These are phyloP conservation scores for Amphiprion percula DNA, from an alignment of 2,113 vertebrate genomes.

Conservation along the genomic window DNA sequence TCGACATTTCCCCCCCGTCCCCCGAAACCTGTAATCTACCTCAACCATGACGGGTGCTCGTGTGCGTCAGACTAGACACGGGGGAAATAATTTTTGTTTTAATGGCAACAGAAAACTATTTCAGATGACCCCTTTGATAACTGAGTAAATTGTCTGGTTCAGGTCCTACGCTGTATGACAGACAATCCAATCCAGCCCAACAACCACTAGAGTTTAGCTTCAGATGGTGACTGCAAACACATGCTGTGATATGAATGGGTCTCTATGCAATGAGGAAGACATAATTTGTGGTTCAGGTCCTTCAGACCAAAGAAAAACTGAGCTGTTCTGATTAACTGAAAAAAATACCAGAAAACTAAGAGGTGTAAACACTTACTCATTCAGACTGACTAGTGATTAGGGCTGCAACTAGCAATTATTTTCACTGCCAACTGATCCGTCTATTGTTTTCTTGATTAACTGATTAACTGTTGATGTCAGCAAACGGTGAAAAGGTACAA, in stretches of 20 bases:
- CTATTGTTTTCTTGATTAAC: too few relatives aligned
- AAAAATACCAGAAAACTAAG: too few relatives aligned
- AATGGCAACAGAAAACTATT: constrained; percentile 30
- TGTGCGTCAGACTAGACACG: constrained; percentile 2
- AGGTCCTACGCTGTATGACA: constrained; percentile 20
- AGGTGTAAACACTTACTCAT: too few relatives aligned
- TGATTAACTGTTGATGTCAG: too few relatives aligned
- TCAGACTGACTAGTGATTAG: too few relatives aligned
- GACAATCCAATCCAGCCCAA: neutral
- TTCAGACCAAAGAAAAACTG: too few relatives aligned
- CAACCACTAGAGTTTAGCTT: neutral
- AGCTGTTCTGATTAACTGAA: too few relatives aligned
- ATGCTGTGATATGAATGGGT: neutral
- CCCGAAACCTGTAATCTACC: constrained; percentile 41
- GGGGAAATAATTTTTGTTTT: constrained; percentile 52
- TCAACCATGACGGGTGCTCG: constrained; percentile 16
- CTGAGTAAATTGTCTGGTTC: constrained; percentile 26
- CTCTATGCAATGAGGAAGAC: neutral
- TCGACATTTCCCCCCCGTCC: neutral
- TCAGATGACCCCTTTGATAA: constrained; percentile 52
- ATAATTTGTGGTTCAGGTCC: too few relatives aligned
- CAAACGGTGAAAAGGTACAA: too few relatives aligned
- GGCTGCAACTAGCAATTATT: too few relatives aligned
- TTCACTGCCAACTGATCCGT: too few relatives aligned
- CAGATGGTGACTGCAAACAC: neutral